phyloP scores from a whole-genome alignment of 2,888 invertebrate species.

The Brachyptera risi region DNA sequence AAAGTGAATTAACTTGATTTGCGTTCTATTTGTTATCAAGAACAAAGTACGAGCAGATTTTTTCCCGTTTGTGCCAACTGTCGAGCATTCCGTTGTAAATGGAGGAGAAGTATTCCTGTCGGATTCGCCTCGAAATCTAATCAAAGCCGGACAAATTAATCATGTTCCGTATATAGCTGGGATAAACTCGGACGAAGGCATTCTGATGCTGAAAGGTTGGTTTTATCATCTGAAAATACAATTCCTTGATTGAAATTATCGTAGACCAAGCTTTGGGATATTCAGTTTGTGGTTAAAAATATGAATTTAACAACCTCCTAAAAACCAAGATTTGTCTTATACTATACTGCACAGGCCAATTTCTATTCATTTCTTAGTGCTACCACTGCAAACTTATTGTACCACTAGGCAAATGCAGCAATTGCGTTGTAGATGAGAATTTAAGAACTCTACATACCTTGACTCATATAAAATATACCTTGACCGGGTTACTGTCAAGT shows the following conservation, averaged over 20 bases:
- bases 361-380: no score
- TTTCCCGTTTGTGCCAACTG: constrained; percentile 27
- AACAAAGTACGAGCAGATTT: neutral
- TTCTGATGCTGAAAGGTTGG: constrained; percentile 4
- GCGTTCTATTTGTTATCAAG: no score
- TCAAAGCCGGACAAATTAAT: constrained; percentile 26
- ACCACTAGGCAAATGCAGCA: no score
- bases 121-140: constrained; percentile 23
- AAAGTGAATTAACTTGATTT: no score
- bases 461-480: no score
- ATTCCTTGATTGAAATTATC: neutral
- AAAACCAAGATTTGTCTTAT: no score
- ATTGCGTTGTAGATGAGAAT: no score
- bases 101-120: constrained; percentile 24
- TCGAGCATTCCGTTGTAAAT: constrained; percentile 19
- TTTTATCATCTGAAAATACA: neutral
- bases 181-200: constrained; percentile 19
- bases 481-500: no score
- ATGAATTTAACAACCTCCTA: neutral
- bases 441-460: no score
- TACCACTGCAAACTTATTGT: no score
- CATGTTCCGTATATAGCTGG: constrained; percentile 33
- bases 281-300: neutral
- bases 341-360: no score
- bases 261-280: neutral